These are phyloP conservation scores for Micronycteris hirsuta DNA, from an alignment of 2,113 vertebrate genomes.

Conservation along the genomic window DNA sequence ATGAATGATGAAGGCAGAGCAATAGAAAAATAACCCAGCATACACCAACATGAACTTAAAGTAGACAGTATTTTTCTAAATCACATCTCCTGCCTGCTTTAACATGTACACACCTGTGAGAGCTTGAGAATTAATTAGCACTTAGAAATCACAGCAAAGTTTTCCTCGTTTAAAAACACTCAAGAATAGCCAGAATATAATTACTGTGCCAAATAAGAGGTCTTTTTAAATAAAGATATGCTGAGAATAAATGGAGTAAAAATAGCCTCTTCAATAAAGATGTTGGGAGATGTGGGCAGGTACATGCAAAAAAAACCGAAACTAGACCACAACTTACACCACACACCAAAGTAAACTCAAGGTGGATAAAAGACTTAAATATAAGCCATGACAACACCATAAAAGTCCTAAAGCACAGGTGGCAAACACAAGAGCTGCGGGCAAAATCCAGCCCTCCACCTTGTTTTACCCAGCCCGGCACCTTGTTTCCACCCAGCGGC, in stretches of 20 bases:
- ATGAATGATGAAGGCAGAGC: neutral
- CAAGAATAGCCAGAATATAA: conserved; percentile 24
- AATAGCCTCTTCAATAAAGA: too few relatives aligned
- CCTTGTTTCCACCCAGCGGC: too few relatives aligned
- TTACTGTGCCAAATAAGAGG: neutral
- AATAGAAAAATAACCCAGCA: conserved; percentile 13
- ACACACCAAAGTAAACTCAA: too few relatives aligned
- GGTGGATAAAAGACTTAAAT: too few relatives aligned
- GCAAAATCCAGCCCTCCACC: too few relatives aligned
- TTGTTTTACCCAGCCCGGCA: too few relatives aligned
- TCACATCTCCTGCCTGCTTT: neutral
- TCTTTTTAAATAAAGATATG: neutral
- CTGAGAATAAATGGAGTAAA: neutral
- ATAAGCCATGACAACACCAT: too few relatives aligned
- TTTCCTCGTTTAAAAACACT: conserved; percentile 39
- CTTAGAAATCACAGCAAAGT: conserved; percentile 33
- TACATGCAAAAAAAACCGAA: too few relatives aligned
- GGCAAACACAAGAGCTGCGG: too few relatives aligned
- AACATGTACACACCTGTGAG: neutral
- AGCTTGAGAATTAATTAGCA: conserved; percentile 55
- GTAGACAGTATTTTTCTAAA: conserved; percentile 32
- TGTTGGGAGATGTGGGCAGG: too few relatives aligned
- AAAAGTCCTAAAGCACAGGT: too few relatives aligned
- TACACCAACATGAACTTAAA: neutral
- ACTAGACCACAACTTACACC: too few relatives aligned